A percentile compares a stretch with the other conserved stretches of the same genome.
phyloP scores from a whole-genome alignment of 2,113 vertebrate genomes.

The Falcunculus frontatus region DNA sequence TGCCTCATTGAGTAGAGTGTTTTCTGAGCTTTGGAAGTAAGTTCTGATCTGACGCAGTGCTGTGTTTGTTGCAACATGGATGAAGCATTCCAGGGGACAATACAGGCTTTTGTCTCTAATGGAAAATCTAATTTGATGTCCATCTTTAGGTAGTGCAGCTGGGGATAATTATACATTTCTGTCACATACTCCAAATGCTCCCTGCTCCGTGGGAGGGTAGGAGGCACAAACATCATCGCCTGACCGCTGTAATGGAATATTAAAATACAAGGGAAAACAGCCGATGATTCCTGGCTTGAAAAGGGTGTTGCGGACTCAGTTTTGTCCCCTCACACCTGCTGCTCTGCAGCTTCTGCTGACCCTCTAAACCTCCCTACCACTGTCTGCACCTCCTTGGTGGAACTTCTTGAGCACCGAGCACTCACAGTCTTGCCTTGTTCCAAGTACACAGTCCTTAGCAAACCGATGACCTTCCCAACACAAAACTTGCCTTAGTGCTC shows the following conservation, averaged over 20 bases:
- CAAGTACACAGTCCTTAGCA: fast-evolving
- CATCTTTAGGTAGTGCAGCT: neutral
- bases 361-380: neutral
- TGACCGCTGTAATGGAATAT: neutral
- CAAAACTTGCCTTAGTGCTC: neutral
- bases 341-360: neutral
- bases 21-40: neutral
- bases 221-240: fast-evolving
- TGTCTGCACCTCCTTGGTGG: neutral
- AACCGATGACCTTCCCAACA: fast-evolving
- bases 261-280: neutral
- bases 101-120: neutral
- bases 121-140: neutral
- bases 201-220: neutral
- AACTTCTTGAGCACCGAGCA: fast-evolving
- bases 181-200: neutral
- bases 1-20: neutral
- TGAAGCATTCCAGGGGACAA: neutral
- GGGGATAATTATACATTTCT: neutral
- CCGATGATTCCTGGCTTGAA: fast-evolving
- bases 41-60: neutral
- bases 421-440: neutral
- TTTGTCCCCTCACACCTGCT: neutral
- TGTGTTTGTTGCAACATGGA: neutral
- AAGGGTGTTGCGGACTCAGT: neutral